phyloP scores from a whole-genome alignment of 2,888 invertebrate species.

The Agonum fuliginosum region DNA sequence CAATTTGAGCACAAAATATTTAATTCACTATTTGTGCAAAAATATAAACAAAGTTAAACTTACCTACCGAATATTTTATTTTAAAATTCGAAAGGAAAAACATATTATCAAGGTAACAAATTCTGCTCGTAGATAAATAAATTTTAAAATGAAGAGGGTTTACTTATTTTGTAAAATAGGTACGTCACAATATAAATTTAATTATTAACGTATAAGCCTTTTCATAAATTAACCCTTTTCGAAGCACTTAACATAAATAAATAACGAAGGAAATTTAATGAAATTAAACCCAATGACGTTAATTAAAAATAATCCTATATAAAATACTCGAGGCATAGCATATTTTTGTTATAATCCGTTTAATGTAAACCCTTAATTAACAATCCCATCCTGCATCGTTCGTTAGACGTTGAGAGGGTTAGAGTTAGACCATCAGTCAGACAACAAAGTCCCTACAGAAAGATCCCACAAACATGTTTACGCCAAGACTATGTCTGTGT shows the following conservation, averaged over 20 bases:
- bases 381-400: background rate
- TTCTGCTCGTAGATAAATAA: no score
- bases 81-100: no score
- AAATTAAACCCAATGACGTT: background rate
- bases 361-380: background rate
- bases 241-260: conserved; percentile 14
- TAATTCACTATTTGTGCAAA: no score
- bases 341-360: background rate
- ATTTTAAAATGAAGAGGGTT: conserved; percentile 1
- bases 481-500: background rate
- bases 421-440: background rate
- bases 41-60: no score
- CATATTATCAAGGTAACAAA: no score
- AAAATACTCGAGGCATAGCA: background rate
- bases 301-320: background rate
- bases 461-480: conserved; percentile 9
- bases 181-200: background rate
- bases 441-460: background rate
- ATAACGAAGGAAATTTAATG: background rate
- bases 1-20: no score
- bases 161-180: background rate
- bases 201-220: background rate
- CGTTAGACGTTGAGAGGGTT: background rate
- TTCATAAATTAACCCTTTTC: conserved; percentile 7
- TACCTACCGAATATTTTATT: no score